A percentile compares a stretch with the other conserved stretches of the same genome.
Conservation (phyloP, 2,888 invertebrate genomes). For the Agonopterix alstromeriana region DNA sequence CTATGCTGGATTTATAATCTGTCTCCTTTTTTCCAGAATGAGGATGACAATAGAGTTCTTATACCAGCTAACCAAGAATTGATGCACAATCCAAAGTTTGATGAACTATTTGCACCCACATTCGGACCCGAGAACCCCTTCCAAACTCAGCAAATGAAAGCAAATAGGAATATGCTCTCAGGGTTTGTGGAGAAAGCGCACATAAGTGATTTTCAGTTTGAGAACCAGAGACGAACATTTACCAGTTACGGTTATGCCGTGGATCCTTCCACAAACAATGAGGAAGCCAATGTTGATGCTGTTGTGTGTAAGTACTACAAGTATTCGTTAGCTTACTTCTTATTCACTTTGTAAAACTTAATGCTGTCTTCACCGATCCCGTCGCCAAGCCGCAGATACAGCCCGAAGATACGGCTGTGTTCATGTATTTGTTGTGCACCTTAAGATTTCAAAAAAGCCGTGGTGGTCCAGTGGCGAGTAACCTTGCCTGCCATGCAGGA, state of each 20-base stretch:
- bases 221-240: conserved; percentile 96
- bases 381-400: too few species aligned
- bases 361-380: too few species aligned
- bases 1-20: not conserved
- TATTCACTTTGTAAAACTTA: too few species aligned
- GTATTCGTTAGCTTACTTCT: not conserved
- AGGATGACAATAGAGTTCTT: conserved; percentile 81
- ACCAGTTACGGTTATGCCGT: conserved; percentile 96
- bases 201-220: conserved; percentile 97
- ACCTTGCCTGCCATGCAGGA: too few species aligned
- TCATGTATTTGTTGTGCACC: too few species aligned
- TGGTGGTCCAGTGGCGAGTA: too few species aligned
- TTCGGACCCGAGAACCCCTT: conserved; percentile 96
- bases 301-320: conserved; percentile 59
- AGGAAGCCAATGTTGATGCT: conserved; percentile 54
- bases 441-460: too few species aligned
- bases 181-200: conserved; percentile 97
- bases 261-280: conserved; percentile 90
- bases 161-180: conserved; percentile 92
- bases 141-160: conserved; percentile 91
- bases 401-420: too few species aligned
- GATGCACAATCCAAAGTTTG: conserved; percentile 93
- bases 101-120: conserved; percentile 94
- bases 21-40: conserved; percentile 73
- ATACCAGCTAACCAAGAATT: conserved; percentile 91